phyloP scores from a whole-genome alignment of 1,140 invertebrate species.

The Caerostris darwini region DNA sequence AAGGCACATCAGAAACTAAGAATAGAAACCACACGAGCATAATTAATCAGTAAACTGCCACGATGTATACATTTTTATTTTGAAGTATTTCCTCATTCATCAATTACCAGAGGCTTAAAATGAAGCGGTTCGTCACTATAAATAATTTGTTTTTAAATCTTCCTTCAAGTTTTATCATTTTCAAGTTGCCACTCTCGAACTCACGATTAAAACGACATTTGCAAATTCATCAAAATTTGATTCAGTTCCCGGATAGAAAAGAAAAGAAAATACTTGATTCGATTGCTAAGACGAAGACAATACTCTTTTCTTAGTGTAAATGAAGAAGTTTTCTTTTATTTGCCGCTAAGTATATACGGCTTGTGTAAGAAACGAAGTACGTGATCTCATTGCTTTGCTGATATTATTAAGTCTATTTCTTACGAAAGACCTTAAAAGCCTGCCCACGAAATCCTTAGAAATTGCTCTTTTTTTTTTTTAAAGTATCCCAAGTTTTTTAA shows the following conservation, averaged over 20 bases:
- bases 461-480: slow-evolving; percentile 21
- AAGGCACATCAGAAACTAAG: no score
- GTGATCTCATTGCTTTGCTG: slow-evolving; percentile 10
- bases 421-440: slow-evolving; percentile 29
- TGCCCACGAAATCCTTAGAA: slow-evolving; percentile 56
- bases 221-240: slow-evolving; percentile 62
- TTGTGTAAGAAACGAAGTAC: slow-evolving; percentile 8
- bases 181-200: neutral
- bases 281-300: slow-evolving; percentile 60
- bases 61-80: no score
- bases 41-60: no score
- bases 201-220: slow-evolving; percentile 59
- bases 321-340: slow-evolving; percentile 57
- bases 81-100: no score
- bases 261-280: slow-evolving; percentile 22
- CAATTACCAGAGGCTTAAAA: no score
- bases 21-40: no score
- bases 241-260: neutral
- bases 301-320: slow-evolving; percentile 38
- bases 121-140: no score
- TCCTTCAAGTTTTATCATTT: neutral
- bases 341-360: slow-evolving; percentile 36
- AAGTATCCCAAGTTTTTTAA: slow-evolving; percentile 56
- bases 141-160: no score
- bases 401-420: slow-evolving; percentile 62